Evolutionary conservation across 2,888 invertebrate genomes (phyloP), one percentile per base, ranked within the genome.

Genomic region (Odontocolon sp.): DNA sequence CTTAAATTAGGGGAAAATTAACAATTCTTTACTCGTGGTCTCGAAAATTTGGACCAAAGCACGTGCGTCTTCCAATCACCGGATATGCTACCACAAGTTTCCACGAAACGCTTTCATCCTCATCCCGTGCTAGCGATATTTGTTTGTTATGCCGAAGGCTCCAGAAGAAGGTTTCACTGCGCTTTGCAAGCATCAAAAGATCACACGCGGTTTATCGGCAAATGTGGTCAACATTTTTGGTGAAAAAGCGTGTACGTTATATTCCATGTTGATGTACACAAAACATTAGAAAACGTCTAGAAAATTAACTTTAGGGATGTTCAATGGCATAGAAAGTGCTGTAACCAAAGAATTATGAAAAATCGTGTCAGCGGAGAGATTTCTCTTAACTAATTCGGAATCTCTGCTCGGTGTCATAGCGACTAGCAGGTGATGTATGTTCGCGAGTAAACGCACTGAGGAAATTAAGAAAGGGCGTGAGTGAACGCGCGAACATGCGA

Each of bases 21-120:
- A 21, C 57, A 40, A 36, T n/a, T n/a, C 28, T 21, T 47, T 21
- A 3, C 33, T 33, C 47, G 5, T 8, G 16, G 21, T 16, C 33
- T 2, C n/a, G 14, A 23, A 36, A 33, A 36, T 64, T 47, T 64
- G 42, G 33, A 36, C 21, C 26, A 14, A 28, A 68, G 57, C 75
- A 75, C 69, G 69, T 75, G 75, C 75, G 69, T 68, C 63, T 23
- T 31, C 14, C 63, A 26, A 75, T 69, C 64, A 69, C 75, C 75
- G 75, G 75, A 75, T 75, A 59, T 33, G 75, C 74, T 57, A 42
- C 14, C 57, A 36, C 50, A 57, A 59, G 31, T 69, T 75, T 75
- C 75, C 52, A 69, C 75, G 75, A 69, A 75, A 28, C 61, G 69
- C 64, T 75, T 75, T 75, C 69, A 64, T 64, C 50, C 50, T 31